Evolutionary conservation across 2,113 vertebrate genomes (phyloP).

Genomic region (Stegastes partitus): DNA sequence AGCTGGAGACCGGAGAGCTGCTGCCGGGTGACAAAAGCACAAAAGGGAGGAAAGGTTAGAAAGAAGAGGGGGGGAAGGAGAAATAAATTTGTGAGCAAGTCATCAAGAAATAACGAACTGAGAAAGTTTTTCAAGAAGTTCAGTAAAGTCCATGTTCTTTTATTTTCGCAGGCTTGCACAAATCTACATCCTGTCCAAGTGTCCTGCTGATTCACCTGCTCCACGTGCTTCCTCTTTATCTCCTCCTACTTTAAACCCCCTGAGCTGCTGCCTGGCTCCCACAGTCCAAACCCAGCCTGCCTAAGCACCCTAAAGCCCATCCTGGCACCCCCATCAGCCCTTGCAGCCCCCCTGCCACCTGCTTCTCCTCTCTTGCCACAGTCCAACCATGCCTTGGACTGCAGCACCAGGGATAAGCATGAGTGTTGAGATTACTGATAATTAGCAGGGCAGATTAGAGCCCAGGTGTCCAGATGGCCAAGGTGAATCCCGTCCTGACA

Average conservation of each 20-base stretch:
- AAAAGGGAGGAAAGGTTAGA: not conserved
- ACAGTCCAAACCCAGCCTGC: conserved; percentile 28
- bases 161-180: conserved; percentile 24
- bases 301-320: conserved; percentile 47
- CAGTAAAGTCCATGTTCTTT: not conserved
- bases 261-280: conserved; percentile 34
- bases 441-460: conserved; percentile 78
- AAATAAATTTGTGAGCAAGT: not conserved
- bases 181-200: not conserved
- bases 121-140: conserved; percentile 10
- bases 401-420: conserved; percentile 54
- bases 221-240: conserved; percentile 34
- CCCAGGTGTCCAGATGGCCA: conserved; percentile 75
- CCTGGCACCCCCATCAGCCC: conserved; percentile 41
- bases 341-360: conserved; percentile 31
- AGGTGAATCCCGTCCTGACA: conserved; percentile 64
- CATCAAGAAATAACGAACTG: not conserved
- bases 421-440: conserved; percentile 74
- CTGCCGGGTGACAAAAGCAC: conserved; percentile 35
- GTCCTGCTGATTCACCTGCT: conserved; percentile 29
- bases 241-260: conserved; percentile 30
- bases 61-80: not conserved
- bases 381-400: conserved; percentile 6
- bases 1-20: conserved; percentile 49
- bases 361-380: conserved; percentile 21